Base-by-base conservation (phyloP, 2,888 invertebrate genomes). In the Limulus polyphemus region DNA sequence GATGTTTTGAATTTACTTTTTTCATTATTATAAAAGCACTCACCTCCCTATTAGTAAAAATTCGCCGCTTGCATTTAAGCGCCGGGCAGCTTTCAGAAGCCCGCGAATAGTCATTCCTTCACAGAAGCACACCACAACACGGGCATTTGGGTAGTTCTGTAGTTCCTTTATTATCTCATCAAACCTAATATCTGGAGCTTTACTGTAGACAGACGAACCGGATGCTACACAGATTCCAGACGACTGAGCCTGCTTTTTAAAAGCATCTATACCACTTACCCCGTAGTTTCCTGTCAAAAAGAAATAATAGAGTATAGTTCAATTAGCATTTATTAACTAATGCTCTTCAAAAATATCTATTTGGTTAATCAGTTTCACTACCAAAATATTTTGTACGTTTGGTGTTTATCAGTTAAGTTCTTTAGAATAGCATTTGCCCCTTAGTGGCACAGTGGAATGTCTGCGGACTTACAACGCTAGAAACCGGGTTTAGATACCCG, bases 111-210 rank as follows among this genome's bases (percentile, higher is more conserved):
- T 86, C 73, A 81, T 78, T 2, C 88, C 88, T 75, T 88, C 86
- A 76, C 88, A 88, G 80, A 88, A 88, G 75, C 88, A 88, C 16
- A 87, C 83, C 59, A 85, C 83, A 11, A 86, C 86, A 51, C 78
- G 74, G 62, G 83, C 80, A 68, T 80, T 77, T 62, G 75, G 72
- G 72, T 81, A 81, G 69, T 79, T 79, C 65, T 79, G 77, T 49
- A 84, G 77, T 70, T 81, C 81, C 55, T 75, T 72, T 51, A 84
- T 76, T 12, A 72, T 66, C 47, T 67, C 77, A 64, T 82, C 81
- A 72, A 81, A 84, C 52, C 78, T 78, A 62, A 79, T 77, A 61
- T 81, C 80, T 55, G 81, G 79, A 1, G 82, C 83, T 65, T 81
- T 81, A 70, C 82, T 82, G 47, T 82, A 75, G 47, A 85, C 81